Percentiles rank a stretch among this genome's conserved stretches.
These are phyloP conservation scores for Antechinus flavipes DNA, from an alignment of 2,113 vertebrate genomes.

Conservation along the genomic window DNA sequence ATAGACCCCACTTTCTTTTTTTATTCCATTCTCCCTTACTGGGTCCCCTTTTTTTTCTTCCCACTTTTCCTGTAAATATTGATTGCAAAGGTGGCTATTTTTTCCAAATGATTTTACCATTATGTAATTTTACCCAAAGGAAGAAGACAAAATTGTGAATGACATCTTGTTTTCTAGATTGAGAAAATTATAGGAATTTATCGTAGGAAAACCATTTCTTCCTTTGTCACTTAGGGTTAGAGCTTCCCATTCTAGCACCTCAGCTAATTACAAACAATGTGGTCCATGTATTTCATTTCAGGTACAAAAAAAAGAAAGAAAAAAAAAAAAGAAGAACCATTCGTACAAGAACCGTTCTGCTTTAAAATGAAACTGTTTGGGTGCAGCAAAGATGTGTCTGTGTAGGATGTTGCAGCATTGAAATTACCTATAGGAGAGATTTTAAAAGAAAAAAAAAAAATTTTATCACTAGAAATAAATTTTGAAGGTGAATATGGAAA, in stretches of 20 bases:
- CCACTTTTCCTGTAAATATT: neutral
- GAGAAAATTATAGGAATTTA: conserved; percentile 72
- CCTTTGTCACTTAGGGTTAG: conserved; percentile 69
- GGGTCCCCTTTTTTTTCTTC: neutral
- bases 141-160: conserved; percentile 60
- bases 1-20: neutral
- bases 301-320: conserved; percentile 20
- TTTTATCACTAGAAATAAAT: conserved; percentile 70
- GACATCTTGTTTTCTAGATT: conserved; percentile 6
- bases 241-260: conserved; percentile 29
- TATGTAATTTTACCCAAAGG: conserved; percentile 51
- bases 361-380: conserved; percentile 57
- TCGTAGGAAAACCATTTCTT: conserved; percentile 68
- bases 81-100: conserved; percentile 38
- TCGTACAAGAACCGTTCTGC: conserved; percentile 58
- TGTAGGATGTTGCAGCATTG: conserved; percentile 38
- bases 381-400: conserved; percentile 55
- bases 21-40: conserved; percentile 31
- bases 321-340: conserved; percentile 40
- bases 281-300: conserved; percentile 67
- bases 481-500: conserved; percentile 63
- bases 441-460: neutral
- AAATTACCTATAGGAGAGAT: conserved; percentile 15
- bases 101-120: conserved; percentile 66
- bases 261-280: conserved; percentile 74